Conservation (phyloP, 2,113 vertebrate genomes). For the Chaetura pelagica region DNA sequence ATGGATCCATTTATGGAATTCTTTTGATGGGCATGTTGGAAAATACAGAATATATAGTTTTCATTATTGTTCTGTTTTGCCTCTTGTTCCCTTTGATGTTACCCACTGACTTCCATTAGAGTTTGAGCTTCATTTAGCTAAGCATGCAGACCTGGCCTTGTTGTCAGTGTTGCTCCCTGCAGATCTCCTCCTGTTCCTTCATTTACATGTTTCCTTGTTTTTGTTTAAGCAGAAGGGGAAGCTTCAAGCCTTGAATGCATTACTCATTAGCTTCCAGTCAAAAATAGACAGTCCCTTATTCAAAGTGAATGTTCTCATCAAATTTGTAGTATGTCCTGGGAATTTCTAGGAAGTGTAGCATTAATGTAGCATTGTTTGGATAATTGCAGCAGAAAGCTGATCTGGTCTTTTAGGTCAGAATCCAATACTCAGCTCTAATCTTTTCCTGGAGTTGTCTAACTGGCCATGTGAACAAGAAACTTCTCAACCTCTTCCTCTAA, state of each 20-base stretch:
- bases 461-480: too few relatives aligned
- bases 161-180: neutral
- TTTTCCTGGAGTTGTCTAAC: neutral
- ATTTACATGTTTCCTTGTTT: constrained; percentile 27
- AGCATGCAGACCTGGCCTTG: neutral
- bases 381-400: neutral
- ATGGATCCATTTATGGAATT: constrained; percentile 20
- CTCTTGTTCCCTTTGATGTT: constrained; percentile 43
- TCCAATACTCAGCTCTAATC: neutral
- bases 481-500: neutral
- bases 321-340: neutral
- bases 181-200: neutral
- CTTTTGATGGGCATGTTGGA: constrained; percentile 57
- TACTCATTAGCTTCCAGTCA: constrained; percentile 28
- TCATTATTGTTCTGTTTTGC: constrained; percentile 24
- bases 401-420: neutral
- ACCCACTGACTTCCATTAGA: constrained; percentile 5
- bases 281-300: neutral
- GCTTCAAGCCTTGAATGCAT: neutral
- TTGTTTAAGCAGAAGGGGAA: constrained; percentile 28
- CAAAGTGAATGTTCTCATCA: neutral
- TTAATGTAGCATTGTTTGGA: neutral
- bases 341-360: neutral
- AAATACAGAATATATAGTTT: constrained; percentile 41
- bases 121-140: constrained; percentile 21